These are phyloP conservation scores for Kryphioiulus occultus DNA, from an alignment of 2,888 invertebrate genomes.

Conservation along the genomic window DNA sequence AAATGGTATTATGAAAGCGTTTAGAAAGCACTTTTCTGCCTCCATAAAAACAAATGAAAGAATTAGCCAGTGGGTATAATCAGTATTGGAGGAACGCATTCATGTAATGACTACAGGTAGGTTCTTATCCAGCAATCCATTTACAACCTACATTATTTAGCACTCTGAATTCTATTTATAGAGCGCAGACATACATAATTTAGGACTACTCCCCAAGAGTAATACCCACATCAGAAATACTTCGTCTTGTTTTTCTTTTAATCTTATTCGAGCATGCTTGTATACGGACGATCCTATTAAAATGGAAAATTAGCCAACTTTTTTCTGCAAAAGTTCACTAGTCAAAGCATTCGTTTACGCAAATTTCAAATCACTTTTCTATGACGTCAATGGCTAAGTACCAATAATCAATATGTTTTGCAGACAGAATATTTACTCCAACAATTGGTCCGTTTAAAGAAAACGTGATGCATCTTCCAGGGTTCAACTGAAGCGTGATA, in stretches of 20 bases:
- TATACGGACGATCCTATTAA: background rate
- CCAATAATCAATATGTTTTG: conserved; percentile 24
- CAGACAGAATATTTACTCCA: background rate
- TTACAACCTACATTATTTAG: background rate
- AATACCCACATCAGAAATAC: background rate
- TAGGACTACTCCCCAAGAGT: background rate
- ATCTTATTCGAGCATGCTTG: background rate
- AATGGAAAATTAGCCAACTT: background rate
- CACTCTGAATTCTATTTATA: background rate
- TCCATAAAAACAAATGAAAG: background rate
- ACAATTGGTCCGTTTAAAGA: background rate
- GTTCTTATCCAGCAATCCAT: background rate
- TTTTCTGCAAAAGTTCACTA: background rate
- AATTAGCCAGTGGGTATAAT: background rate
- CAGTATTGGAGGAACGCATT: background rate
- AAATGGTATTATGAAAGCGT: background rate
- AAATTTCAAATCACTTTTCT: background rate
- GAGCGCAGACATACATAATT: background rate
- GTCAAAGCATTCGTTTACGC: background rate
- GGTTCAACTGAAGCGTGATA: background rate
- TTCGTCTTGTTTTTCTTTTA: background rate
- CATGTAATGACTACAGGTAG: background rate
- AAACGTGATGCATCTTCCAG: background rate
- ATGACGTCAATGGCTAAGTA: background rate
- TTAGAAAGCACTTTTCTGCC: background rate